Conservation (phyloP, 2,113 vertebrate genomes). For the Coracopsis vasa region DNA sequence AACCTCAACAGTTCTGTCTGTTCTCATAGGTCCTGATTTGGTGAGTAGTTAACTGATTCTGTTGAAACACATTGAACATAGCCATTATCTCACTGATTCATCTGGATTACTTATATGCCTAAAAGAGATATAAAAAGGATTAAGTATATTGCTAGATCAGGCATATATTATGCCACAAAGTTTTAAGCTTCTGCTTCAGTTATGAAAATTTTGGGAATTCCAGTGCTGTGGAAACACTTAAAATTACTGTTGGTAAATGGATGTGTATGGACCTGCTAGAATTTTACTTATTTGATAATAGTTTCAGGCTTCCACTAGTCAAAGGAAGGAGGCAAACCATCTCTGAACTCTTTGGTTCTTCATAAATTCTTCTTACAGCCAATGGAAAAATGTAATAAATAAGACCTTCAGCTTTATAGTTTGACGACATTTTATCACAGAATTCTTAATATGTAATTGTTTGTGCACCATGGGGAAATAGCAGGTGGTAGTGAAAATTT, state of each 20-base stretch:
- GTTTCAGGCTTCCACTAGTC: neutral
- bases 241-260: neutral
- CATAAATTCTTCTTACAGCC: neutral
- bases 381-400: neutral
- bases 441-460: neutral
- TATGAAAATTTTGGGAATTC: neutral
- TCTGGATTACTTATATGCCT: neutral
- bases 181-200: neutral
- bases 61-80: neutral
- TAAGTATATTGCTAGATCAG: neutral
- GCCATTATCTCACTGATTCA: neutral
- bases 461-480: neutral
- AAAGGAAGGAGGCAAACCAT: neutral
- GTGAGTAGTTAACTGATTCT: neutral
- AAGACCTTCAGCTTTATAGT: neutral
- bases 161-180: neutral
- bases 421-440: neutral
- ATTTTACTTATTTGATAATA: neutral
- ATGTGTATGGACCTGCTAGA: rapidly evolving
- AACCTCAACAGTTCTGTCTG: neutral
- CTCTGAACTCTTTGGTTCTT: neutral
- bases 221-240: neutral
- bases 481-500: neutral
- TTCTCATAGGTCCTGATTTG: neutral
- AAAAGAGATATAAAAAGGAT: neutral